These are phyloP conservation scores for Thryonomys swinderianus DNA, from an alignment of 2,113 vertebrate genomes.

Conservation along the genomic window DNA sequence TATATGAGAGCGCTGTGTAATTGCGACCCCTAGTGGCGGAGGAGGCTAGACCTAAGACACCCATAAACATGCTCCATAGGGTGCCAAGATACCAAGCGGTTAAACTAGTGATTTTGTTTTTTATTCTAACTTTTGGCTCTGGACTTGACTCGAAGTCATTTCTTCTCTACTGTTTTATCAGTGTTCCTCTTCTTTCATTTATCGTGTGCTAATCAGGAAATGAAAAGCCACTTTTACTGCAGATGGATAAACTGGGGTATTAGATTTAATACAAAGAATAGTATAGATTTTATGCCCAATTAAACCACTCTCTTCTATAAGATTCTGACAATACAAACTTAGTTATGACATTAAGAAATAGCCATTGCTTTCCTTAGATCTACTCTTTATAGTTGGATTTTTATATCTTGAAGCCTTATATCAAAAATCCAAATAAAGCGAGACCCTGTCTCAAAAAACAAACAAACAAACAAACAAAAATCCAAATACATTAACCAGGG, in stretches of 20 bases:
- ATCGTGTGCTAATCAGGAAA: not conserved
- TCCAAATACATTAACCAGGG: not conserved
- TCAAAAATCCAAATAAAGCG: constrained; percentile 44
- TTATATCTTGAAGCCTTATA: not conserved
- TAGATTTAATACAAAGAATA: not conserved
- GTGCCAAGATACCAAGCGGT: not conserved
- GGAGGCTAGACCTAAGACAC: not conserved
- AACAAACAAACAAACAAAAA: too few species aligned
- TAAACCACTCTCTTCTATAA: not conserved
- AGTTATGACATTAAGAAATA: not conserved
- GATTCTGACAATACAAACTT: not conserved
- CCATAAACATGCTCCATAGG: not conserved
- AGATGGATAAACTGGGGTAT: not conserved
- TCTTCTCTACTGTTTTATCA: not conserved
- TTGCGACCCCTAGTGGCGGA: constrained; percentile 81
- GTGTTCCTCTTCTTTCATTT: not conserved
- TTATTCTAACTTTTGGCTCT: not conserved
- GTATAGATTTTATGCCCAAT: not conserved
- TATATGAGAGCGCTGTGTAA: constrained; percentile 65
- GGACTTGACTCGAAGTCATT: not conserved
- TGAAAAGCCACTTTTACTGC: not conserved
- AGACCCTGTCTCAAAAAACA: too few species aligned
- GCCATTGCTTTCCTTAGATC: not conserved
- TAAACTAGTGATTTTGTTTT: not conserved
- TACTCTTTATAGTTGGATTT: not conserved